Base-by-base conservation (phyloP, 1,140 invertebrate genomes). In the Akabosia matsudoensis region DNA sequence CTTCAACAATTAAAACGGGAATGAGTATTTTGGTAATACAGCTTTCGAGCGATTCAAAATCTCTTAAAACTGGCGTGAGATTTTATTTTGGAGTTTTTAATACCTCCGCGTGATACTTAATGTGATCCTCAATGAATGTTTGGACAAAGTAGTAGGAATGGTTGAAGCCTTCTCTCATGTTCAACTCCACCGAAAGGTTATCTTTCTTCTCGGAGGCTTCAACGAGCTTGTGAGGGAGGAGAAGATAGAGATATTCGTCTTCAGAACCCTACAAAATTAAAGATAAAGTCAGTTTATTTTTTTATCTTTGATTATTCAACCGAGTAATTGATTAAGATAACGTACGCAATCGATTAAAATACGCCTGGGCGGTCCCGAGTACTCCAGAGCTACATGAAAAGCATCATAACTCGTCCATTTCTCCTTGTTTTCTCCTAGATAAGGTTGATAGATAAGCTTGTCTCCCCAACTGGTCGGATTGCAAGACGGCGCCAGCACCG, bases 91-190 rank as follows among this genome's bases (percentile, higher is more conserved):
- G n/a, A n/a, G n/a, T n/a, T n/a, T n/a, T n/a, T n/a, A n/a, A n/a
- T n/a, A n/a, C 61, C 31, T 67, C 28, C 28, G 61, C 88, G 86
- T 97, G 95, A 85, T 95, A 92, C 80, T 90, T 89, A 78, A 99
- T 90, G 85, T 99, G 97, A 82, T 98, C 95, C 67, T 90, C 93
- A 52, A 99, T 92, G 84, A 96, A 99, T 0, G 94, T 91, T 1
- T 94, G 87, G 79, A 99, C 94, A 83, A 97, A 98, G 83, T 90
- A 98, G 82, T 98, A 99, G 70, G 93, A 92, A 84, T 99, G 97
- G 85, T 98, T 96, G 85, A 98, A 99, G n/a, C 91, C 93, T 75
- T 94, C 91, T 22, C 94, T 90, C 83, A 91, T 88, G 79, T 94
- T 90, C n/a, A 93, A 87, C 72, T 91, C 88, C 0, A 93, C 86